phyloP scores from a whole-genome alignment of 2,113 vertebrate species.

The Myanophis thanlyinensis region DNA sequence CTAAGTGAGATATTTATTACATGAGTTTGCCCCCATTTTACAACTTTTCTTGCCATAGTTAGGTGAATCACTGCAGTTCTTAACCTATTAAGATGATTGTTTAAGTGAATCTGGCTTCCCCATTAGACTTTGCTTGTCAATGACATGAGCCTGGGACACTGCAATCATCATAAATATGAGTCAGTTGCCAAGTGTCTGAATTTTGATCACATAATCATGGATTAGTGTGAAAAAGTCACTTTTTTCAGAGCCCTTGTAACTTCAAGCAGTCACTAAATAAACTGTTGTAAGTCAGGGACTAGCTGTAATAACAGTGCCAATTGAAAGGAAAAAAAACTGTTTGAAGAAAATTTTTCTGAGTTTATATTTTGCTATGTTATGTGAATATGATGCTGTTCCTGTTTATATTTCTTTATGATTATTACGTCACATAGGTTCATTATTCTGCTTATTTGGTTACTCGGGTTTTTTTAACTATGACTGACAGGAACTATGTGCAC shows the following conservation, averaged over 20 bases:
- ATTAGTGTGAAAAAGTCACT: background rate
- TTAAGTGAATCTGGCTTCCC: background rate
- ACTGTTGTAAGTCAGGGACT: background rate
- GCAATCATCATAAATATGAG: background rate
- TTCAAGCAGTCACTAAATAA: background rate
- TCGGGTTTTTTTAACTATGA: background rate
- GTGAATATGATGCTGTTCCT: conserved; percentile 2
- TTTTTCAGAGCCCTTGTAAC: background rate
- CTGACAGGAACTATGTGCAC: conserved; percentile 47
- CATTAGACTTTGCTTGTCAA: background rate
- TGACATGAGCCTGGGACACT: background rate
- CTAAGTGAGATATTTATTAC: background rate
- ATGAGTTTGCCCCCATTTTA: background rate
- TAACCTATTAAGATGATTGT: background rate
- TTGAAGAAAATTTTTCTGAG: background rate
- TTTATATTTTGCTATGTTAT: background rate
- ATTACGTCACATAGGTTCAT: conserved; percentile 12
- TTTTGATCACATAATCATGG: background rate
- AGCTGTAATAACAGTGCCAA: background rate
- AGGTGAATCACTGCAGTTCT: background rate
- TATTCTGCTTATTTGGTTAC: conserved; percentile 36
- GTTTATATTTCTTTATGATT: background rate
- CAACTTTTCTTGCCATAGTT: background rate
- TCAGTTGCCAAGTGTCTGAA: background rate
- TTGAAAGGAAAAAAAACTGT: background rate